A percentile compares a stretch with the other conserved stretches of the same genome.
phyloP scores from a whole-genome alignment of 2,888 invertebrate genomes.

The Cacoxenus indagator region DNA sequence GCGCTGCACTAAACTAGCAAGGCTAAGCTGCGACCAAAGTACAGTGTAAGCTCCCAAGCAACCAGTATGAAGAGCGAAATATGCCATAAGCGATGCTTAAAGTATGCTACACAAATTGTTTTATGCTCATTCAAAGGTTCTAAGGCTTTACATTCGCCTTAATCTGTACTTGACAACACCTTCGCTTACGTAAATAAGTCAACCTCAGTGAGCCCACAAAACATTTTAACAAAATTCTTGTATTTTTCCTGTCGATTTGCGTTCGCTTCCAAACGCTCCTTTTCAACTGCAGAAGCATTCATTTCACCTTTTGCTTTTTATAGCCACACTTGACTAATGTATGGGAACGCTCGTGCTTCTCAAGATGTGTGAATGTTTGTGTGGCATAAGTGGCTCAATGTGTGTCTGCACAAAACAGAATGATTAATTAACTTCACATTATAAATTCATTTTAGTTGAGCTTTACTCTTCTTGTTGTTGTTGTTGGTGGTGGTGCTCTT shows the following conservation, averaged over 20 bases:
- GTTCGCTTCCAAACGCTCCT: background rate
- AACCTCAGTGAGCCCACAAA: no score
- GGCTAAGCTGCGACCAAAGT: no score
- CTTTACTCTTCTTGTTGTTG: conserved; percentile 21
- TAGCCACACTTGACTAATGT: background rate
- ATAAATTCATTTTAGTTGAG: conserved; percentile 56
- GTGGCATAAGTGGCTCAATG: background rate
- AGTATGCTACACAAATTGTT: no score
- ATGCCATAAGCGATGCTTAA: no score
- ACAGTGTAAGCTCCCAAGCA: no score
- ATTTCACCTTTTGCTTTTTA: background rate
- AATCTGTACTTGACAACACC: no score
- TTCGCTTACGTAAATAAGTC: no score
- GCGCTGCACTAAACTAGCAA: no score
- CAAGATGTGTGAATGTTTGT: background rate
- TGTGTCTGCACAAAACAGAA: conserved; percentile 36
- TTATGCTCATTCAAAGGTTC: no score
- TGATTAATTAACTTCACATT: conserved; percentile 55
- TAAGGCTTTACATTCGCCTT: no score
- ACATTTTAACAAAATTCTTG: background rate
- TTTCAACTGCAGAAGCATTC: background rate
- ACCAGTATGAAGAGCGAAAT: no score
- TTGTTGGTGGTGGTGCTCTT: background rate
- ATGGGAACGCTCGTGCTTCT: background rate
- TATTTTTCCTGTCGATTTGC: background rate